phyloP scores from a whole-genome alignment of 2,888 invertebrate species.

The Leistus spinibarbis region DNA sequence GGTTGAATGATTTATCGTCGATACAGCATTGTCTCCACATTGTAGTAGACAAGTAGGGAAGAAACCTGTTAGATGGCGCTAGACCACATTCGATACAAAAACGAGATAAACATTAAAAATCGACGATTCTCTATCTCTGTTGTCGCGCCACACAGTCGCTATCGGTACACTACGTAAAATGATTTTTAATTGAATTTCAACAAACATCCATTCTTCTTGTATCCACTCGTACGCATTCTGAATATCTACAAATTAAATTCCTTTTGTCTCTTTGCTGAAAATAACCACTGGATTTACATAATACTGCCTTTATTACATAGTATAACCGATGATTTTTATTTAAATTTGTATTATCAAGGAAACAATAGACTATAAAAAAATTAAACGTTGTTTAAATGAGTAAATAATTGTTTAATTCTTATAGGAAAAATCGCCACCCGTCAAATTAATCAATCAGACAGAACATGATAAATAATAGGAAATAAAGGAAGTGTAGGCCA shows the following conservation, averaged over 20 bases:
- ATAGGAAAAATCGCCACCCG: no score
- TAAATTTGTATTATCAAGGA: no score
- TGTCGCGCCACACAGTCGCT: neutral
- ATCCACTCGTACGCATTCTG: neutral
- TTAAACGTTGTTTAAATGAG: no score
- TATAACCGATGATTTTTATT: no score
- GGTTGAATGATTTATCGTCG: neutral
- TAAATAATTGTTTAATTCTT: no score
- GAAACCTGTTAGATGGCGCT: neutral
- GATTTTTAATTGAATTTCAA: constrained; percentile 32
- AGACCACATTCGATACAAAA: neutral
- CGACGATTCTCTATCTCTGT: neutral
- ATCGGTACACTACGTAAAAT: constrained; percentile 22
- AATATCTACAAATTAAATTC: neutral
- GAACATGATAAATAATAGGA: no score
- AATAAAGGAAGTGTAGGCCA: no score
- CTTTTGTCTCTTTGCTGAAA: neutral
- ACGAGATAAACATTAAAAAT: neutral
- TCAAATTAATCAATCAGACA: no score
- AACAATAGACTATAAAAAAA: no score
- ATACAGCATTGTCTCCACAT: neutral
- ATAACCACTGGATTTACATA: neutral
- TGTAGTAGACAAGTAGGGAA: no score
- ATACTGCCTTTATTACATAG: no score
- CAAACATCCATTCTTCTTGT: constrained; percentile 21